These are phyloP conservation scores for Lepilemur ruficaudatus DNA, from an alignment of 2,797 vertebrate species.

Conservation along the genomic window DNA sequence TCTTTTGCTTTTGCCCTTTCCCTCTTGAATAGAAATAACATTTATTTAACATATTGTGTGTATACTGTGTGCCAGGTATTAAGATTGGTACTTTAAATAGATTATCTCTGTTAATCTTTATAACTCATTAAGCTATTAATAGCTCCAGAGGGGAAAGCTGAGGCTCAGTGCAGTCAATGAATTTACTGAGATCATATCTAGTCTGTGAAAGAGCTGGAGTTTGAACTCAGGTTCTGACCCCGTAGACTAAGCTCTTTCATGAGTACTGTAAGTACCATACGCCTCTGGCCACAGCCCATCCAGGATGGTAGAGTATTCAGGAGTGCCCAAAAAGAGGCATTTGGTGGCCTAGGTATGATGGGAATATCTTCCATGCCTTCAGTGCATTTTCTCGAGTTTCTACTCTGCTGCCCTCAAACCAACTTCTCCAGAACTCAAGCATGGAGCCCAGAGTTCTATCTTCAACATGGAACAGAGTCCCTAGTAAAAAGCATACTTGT, in stretches of 20 bases:
- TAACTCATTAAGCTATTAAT: slow-evolving; percentile 34
- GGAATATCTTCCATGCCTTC: background rate
- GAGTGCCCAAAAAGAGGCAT: background rate
- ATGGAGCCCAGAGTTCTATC: background rate
- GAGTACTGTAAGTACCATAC: background rate
- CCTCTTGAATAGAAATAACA: background rate
- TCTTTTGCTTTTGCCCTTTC: slow-evolving; percentile 41
- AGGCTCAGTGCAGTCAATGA: slow-evolving; percentile 34
- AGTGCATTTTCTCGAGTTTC: slow-evolving; percentile 25
- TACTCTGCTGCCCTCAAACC: background rate
- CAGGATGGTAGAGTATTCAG: background rate
- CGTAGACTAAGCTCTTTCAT: background rate
- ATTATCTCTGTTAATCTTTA: slow-evolving; percentile 25
- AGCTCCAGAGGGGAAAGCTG: background rate
- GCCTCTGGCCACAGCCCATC: background rate
- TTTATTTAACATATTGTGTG: slow-evolving; percentile 1
- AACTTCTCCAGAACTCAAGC: background rate
- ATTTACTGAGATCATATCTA: background rate
- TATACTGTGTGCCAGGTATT: background rate
- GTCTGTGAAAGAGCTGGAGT: background rate
- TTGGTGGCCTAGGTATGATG: background rate
- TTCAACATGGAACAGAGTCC: background rate
- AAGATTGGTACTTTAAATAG: slow-evolving; percentile 47
- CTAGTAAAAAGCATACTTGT: background rate
- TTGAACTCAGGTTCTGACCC: background rate